Percentiles rank a stretch among this genome's conserved stretches.
phyloP scores from a whole-genome alignment of 2,797 vertebrate genomes.

The Sandelia bainsii region DNA sequence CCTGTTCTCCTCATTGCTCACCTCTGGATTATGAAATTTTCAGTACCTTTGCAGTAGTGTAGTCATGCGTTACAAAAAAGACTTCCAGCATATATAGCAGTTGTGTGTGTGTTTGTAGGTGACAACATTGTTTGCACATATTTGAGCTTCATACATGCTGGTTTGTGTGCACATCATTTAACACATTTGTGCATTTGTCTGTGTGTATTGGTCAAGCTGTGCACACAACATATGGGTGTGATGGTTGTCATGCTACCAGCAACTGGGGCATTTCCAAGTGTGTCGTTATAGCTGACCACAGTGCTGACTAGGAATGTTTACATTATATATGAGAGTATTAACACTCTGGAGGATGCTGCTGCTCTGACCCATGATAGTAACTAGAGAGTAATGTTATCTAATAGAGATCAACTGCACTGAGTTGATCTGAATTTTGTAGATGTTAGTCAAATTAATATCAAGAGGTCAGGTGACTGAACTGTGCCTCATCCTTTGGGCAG shows the following conservation, averaged over 20 bases:
- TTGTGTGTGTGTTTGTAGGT: constrained; percentile 28
- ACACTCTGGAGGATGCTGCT: constrained; percentile 21
- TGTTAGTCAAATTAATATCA: constrained; percentile 30
- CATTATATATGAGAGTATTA: constrained; percentile 16
- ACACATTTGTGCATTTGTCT: constrained; percentile 26
- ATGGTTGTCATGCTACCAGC: constrained; percentile 33
- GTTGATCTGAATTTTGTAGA: constrained; percentile 17
- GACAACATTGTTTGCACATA: constrained; percentile 12
- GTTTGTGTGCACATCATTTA: constrained; percentile 22
- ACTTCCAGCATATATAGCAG: constrained; percentile 56
- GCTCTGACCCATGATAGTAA: constrained; percentile 40
- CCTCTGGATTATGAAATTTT: constrained; percentile 84
- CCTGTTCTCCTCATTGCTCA: constrained; percentile 55
- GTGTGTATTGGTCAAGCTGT: constrained; percentile 18
- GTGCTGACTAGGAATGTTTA: constrained; percentile 37
- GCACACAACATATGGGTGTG: constrained; percentile 14
- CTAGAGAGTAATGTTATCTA: constrained; percentile 29
- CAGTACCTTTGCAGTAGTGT: constrained; percentile 85
- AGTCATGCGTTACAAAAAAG: constrained; percentile 77
- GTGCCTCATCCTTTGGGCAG: background rate
- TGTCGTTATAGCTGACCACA: constrained; percentile 35
- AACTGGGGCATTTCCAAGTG: constrained; percentile 45
- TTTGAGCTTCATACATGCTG: constrained; percentile 19
- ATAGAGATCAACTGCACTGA: constrained; percentile 21
- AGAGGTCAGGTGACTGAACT: constrained; percentile 23